Percentiles rank a stretch among this genome's conserved stretches.
phyloP scores from a whole-genome alignment of 2,888 invertebrate genomes.

The Hydrotaea diabolus region DNA sequence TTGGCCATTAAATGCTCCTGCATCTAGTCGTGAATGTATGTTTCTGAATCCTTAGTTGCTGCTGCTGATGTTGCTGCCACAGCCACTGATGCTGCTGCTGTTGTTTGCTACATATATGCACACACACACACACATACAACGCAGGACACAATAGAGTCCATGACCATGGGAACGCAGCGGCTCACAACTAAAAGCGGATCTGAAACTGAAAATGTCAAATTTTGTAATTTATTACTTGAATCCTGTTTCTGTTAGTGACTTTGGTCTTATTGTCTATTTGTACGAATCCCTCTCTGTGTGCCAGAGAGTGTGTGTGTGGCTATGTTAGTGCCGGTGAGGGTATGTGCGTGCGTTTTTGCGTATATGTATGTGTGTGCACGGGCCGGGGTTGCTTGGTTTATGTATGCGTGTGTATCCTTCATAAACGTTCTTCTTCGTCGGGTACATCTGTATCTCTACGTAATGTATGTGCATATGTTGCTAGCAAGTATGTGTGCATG shows the following conservation, averaged over 20 bases:
- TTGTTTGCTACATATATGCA: slow-evolving; percentile 30
- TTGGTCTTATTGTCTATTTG: slow-evolving; percentile 67
- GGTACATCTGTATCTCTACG: slow-evolving; percentile 39
- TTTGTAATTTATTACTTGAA: slow-evolving; percentile 81
- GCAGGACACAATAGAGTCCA: slow-evolving; percentile 65
- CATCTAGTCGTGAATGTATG: slow-evolving; percentile 46
- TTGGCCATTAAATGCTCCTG: slow-evolving; percentile 7
- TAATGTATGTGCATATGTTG: slow-evolving; percentile 11
- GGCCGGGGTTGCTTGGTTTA: too few relatives aligned
- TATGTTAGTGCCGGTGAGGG: slow-evolving; percentile 51
- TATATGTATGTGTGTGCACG: slow-evolving; percentile 70
- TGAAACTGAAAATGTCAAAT: slow-evolving; percentile 81
- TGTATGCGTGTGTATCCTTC: slow-evolving; percentile 55
- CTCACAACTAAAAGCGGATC: slow-evolving; percentile 77
- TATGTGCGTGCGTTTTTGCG: slow-evolving; percentile 61
- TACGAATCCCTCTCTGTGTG: slow-evolving; percentile 70
- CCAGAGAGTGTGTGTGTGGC: slow-evolving; percentile 53
- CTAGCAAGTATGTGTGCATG: not conserved
- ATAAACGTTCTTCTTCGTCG: slow-evolving; percentile 46
- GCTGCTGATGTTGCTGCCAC: not conserved
- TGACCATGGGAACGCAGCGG: slow-evolving; percentile 70
- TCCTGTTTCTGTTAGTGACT: slow-evolving; percentile 80
- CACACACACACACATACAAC: slow-evolving; percentile 69
- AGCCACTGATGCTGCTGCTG: slow-evolving; percentile 22
- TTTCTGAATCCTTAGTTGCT: slow-evolving; percentile 47